Conservation (phyloP, 2,888 invertebrate genomes). For the Andrena praecox region DNA sequence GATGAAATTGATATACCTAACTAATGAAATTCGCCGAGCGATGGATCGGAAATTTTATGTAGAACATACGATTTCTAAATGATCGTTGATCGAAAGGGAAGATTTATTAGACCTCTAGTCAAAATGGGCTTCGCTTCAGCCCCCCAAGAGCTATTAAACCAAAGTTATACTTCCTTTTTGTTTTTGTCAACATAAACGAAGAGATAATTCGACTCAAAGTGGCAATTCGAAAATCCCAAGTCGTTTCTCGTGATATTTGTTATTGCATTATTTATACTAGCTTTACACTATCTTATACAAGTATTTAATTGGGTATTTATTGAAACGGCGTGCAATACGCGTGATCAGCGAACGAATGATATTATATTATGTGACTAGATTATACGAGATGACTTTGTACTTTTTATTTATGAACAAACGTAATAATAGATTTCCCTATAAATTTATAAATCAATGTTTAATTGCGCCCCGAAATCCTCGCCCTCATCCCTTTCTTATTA, state of each 20-base stretch:
- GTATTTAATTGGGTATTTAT: slow-evolving; percentile 57
- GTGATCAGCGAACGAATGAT: slow-evolving; percentile 50
- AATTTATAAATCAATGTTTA: neutral
- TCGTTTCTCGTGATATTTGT: slow-evolving; percentile 36
- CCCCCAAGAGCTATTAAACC: slow-evolving; percentile 38
- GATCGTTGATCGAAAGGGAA: neutral
- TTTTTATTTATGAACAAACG: slow-evolving; percentile 42
- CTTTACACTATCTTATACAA: slow-evolving; percentile 24
- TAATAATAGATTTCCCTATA: slow-evolving; percentile 52
- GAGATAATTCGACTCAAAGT: neutral
- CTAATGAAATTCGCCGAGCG: neutral
- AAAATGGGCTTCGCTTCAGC: neutral
- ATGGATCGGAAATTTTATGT: neutral
- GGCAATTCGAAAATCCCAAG: slow-evolving; percentile 7
- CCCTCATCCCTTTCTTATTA: neutral
- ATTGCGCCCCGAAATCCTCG: neutral
- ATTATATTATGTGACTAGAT: slow-evolving; percentile 44
- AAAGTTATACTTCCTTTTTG: slow-evolving; percentile 46
- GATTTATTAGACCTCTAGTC: slow-evolving; percentile 56
- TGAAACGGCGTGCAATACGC: slow-evolving; percentile 65
- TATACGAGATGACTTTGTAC: slow-evolving; percentile 28
- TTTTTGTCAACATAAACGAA: slow-evolving; percentile 22
- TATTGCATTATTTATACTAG: slow-evolving; percentile 45
- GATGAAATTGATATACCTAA: neutral
- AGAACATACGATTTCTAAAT: neutral